phyloP scores from a whole-genome alignment of 2,888 invertebrate genomes.

The Nephrocerus scutellatus region DNA sequence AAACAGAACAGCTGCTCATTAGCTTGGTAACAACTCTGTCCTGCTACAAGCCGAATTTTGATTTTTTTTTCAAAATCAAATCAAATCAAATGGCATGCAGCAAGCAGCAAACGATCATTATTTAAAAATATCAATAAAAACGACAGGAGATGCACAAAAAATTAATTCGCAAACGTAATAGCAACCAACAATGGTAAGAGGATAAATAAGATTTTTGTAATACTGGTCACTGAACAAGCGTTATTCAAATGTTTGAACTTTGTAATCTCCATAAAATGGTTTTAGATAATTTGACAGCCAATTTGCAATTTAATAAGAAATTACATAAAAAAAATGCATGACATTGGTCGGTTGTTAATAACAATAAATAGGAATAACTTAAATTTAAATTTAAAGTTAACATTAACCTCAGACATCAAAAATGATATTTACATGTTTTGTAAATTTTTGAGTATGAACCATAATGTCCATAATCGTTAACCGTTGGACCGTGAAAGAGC shows the following conservation, averaged over 20 bases:
- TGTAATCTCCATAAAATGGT: too few species aligned
- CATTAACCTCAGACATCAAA: neutral
- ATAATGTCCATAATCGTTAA: too few species aligned
- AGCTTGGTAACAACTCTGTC: slow-evolving; percentile 52
- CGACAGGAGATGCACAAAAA: slow-evolving; percentile 1
- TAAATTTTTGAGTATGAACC: slow-evolving; percentile 14
- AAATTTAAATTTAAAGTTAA: slow-evolving; percentile 4
- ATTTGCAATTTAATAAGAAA: too few species aligned
- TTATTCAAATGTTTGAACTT: too few species aligned
- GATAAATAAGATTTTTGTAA: too few species aligned
- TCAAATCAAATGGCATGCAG: slow-evolving; percentile 19
- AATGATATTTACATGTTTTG: slow-evolving; percentile 2
- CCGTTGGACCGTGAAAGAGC: too few species aligned
- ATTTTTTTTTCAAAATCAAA: slow-evolving; percentile 14
- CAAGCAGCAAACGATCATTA: slow-evolving; percentile 21
- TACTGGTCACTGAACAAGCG: too few species aligned
- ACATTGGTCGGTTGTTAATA: too few species aligned
- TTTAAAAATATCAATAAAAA: slow-evolving; percentile 9
- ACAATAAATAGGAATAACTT: slow-evolving; percentile 2
- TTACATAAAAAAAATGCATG: too few species aligned
- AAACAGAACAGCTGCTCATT: slow-evolving; percentile 81
- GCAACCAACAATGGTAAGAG: too few species aligned
- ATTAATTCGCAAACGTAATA: too few species aligned
- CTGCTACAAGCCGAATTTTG: slow-evolving; percentile 49
- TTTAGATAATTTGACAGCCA: too few species aligned